Conservation (phyloP, 2,797 vertebrate genomes). For the Aphelocoma californica region DNA sequence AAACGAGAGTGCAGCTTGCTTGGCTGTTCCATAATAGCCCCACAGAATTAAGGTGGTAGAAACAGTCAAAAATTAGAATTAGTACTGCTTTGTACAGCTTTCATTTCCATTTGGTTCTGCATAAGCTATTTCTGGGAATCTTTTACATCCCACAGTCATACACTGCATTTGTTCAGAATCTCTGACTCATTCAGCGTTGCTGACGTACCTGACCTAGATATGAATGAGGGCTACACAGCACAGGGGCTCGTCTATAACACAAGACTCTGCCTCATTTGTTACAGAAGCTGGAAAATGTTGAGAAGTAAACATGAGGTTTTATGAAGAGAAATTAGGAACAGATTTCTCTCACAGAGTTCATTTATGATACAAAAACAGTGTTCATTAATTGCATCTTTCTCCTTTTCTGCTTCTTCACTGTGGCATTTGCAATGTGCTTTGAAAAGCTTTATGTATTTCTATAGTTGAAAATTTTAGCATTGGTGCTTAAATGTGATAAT, state of each 20-base stretch:
- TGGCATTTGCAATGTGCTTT: background rate
- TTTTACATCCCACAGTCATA: background rate
- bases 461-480: background rate
- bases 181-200: background rate
- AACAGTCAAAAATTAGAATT: background rate
- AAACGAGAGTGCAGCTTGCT: background rate
- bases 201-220: constrained; percentile 4
- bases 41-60: background rate
- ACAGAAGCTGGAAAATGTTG: background rate
- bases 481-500: background rate
- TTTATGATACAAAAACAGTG: background rate
- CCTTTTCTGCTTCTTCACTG: background rate
- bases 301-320: background rate
- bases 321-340: background rate
- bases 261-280: background rate
- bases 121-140: background rate
- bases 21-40: background rate
- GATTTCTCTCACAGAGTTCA: background rate
- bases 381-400: background rate
- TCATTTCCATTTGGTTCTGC: background rate
- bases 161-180: background rate
- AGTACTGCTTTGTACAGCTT: background rate
- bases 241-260: background rate
- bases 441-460: background rate
- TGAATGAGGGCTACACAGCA: background rate